Evolutionary conservation across 2,797 vertebrate species (phyloP), one percentile per base, ranked within the genome.

Genomic region (Myoxocephalus aenaeus): DNA sequence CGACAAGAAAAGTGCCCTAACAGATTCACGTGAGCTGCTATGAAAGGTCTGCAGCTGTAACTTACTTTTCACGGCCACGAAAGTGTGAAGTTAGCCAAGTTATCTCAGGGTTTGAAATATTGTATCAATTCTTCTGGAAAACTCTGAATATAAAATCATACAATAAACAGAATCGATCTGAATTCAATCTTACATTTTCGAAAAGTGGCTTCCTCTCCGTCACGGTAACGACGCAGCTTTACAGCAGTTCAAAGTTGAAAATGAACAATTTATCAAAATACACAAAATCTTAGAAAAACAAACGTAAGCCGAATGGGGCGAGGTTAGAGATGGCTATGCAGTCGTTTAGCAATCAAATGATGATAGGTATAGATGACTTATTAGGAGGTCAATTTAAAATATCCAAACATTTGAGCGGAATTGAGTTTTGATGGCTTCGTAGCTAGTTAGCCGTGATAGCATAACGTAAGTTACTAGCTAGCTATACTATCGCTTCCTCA

Each of bases 391-490:
- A 53, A 38, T 11, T 17, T 46, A 18, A 79, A 86, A 77, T 48
- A 7, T 17, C 0, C 0, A 10, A 14, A 56, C 4, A 58, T 62
- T 29, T 76, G 3, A 69, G 62, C 0, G 6, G n/a, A 20, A 0
- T 72, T 70, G n/a, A 32, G 75, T 20, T 27, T 32, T 0, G 7
- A n/a, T 36, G 5, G 20, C 42, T 67, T 32, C 2, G 13, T 8
- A 9, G 77, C 71, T 84, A 11, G 62, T 12, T 64, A 80, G 34
- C 53, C 18, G 8, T 17, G 51, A 20, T 77, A 82, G 61, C 81
- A 32, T 6, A 4, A 14, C 15, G 1, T 1, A 22, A 57, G n/a
- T 44, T 25, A 53, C 14, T 58, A 32, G 32, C 32, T 32, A 8
- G 32, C 32, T 32, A 8, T 44, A 13, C 54, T 7, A 27, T 1